Conservation (phyloP, 2,888 invertebrate species). For the Melinopterus prodromus region DNA sequence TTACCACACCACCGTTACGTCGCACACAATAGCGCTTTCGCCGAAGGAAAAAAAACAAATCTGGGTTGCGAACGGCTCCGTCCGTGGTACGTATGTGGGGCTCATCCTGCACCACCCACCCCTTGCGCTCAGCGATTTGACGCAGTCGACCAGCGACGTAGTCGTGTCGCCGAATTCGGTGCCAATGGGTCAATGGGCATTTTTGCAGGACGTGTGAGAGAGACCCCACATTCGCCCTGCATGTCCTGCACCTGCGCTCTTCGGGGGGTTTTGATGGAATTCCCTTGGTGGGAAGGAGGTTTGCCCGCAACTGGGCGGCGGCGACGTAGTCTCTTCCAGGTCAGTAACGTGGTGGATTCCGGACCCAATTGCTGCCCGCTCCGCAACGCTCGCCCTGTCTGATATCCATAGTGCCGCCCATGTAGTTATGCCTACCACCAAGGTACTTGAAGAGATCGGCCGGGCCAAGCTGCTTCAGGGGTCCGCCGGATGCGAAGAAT, state of each 20-base stretch:
- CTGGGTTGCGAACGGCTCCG: slow-evolving; percentile 30
- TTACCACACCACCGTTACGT: too few species aligned
- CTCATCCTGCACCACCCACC: slow-evolving; percentile 30
- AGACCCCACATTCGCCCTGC: too few species aligned
- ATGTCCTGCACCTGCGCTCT: too few species aligned
- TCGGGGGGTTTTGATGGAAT: too few species aligned
- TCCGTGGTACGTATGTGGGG: slow-evolving; percentile 27
- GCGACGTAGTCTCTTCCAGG: too few species aligned
- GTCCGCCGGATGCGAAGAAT: neutral
- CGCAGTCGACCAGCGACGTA: slow-evolving; percentile 11
- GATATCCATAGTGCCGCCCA: too few species aligned
- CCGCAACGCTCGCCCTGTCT: too few species aligned
- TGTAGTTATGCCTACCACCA: too few species aligned
- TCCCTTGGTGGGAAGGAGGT: too few species aligned
- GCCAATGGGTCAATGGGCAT: slow-evolving; percentile 42
- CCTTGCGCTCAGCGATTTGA: slow-evolving; percentile 15
- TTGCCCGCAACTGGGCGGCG: too few species aligned
- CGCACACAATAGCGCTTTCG: slow-evolving; percentile 17
- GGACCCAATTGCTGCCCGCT: too few species aligned
- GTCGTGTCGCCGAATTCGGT: slow-evolving; percentile 38
- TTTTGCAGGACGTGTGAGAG: slow-evolving; percentile 46
- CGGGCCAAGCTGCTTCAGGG: neutral
- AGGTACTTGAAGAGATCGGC: slow-evolving; percentile 7
- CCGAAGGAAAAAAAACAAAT: slow-evolving; percentile 29
- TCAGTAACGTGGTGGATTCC: too few species aligned